Base-by-base conservation (phyloP, 1,140 invertebrate species). In the Pygmarrhopalites habei region DNA sequence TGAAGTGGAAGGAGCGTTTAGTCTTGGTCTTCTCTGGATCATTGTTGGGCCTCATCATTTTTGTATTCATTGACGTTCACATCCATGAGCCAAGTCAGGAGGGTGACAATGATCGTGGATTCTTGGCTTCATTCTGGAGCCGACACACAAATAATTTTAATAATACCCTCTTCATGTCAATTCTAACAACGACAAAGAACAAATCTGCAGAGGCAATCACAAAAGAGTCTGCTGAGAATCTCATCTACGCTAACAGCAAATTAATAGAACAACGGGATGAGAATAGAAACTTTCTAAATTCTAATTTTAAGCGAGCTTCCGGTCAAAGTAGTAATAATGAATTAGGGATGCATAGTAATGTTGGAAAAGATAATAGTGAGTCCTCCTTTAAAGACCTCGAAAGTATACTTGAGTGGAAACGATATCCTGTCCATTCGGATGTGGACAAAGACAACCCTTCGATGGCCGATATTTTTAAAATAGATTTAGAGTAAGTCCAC, bases 1-100 rank as follows among this genome's bases (percentile, higher is more conserved):
- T 70, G 68, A 70, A 70, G 68, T 67, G 58, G 62, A 70, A 70
- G 51, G 68, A 70, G 60, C 68, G 68, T 19, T 57, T 70, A 58
- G 65, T 64, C 35, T 39, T 67, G 12, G 60, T 62, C 29, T 51
- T 67, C 21, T 46, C 32, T 19, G 66, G 66, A 35, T 61, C 64
- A 23, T 60, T 70, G 12, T 64, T 70, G 35, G 58, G 64, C 49
- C 65, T 70, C 44, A 67, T 62, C 21, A 60, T 70, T 46, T 58
- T 70, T 35, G 59, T 70, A n/a, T 66, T 70, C 15, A 62, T 70
- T 0, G 68, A 70, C 39, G 65, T 70, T 23, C 68, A 70, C 62
- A 66, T 60, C 23, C n/a, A 41, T n/a, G n/a, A 41, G 39, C 12
- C 12, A 12, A 41, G n/a, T 41, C 12, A 41, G 12, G 39, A 41